Percentiles rank a stretch among this genome's conserved stretches.
Evolutionary conservation across 1,140 invertebrate species (phyloP).

Genomic region (Drosophila pectinifera): DNA sequence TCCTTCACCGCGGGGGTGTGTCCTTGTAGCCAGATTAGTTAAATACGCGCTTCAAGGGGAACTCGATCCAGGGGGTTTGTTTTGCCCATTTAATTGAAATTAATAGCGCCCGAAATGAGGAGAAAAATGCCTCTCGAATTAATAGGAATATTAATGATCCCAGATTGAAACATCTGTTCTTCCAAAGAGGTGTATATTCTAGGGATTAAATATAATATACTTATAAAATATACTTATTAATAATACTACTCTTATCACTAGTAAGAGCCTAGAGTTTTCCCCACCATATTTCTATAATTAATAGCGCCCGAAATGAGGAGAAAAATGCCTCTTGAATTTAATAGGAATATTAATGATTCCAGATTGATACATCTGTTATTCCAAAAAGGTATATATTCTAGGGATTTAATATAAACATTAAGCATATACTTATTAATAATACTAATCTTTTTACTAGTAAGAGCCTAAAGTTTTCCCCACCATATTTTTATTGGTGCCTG

Average conservation of each 20-base stretch:
- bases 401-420: not conserved
- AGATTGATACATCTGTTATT: not conserved
- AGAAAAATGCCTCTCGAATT: slow-evolving; percentile 6
- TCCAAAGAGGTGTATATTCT: not conserved
- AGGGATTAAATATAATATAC: not conserved
- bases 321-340: slow-evolving; percentile 2
- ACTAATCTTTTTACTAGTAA: too few relatives aligned
- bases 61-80: not conserved
- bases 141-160: not conserved
- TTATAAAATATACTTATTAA: too few relatives aligned
- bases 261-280: too few relatives aligned
- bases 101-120: slow-evolving; percentile 6
- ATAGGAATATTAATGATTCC: not conserved
- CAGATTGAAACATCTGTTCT: slow-evolving; percentile 1
- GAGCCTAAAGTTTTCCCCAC: not conserved
- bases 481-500: not conserved
- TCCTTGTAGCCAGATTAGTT: slow-evolving; percentile 42
- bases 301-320: slow-evolving; percentile 1
- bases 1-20: slow-evolving; percentile 33
- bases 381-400: not conserved
- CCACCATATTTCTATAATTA: slow-evolving; percentile 15
- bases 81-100: slow-evolving; percentile 36
- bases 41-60: slow-evolving; percentile 22
- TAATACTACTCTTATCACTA: too few relatives aligned
- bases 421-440: too few relatives aligned